These are phyloP conservation scores for Salpingus planirostris DNA, from an alignment of 2,888 invertebrate genomes.

Conservation along the genomic window DNA sequence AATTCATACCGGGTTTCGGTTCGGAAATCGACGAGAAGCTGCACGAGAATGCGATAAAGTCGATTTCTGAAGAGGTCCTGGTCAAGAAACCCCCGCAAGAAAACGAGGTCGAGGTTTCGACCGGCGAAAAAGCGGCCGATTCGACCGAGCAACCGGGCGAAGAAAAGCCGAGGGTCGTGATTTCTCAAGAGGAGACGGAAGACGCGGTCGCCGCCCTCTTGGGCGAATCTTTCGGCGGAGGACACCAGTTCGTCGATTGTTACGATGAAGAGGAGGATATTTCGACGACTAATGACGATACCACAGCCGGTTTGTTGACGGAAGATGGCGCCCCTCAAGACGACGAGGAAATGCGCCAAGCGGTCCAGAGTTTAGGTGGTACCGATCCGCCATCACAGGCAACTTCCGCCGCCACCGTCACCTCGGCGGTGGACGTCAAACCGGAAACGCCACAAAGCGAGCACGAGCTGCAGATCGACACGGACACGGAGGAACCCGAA, in stretches of 20 bases:
- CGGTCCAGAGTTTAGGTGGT: slow-evolving; percentile 67
- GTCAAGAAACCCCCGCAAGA: slow-evolving; percentile 37
- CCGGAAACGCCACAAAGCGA: slow-evolving; percentile 81
- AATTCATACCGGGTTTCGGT: slow-evolving; percentile 59
- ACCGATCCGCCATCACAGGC: too few relatives aligned
- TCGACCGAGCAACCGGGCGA: slow-evolving; percentile 42
- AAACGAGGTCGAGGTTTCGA: slow-evolving; percentile 8
- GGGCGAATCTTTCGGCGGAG: slow-evolving; percentile 75
- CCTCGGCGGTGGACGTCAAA: slow-evolving; percentile 62
- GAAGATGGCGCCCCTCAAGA: slow-evolving; percentile 67
- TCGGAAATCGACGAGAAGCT: slow-evolving; percentile 57
- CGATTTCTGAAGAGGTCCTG: slow-evolving; percentile 67
- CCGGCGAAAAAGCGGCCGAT: slow-evolving; percentile 3
- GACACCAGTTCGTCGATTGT: slow-evolving; percentile 46
- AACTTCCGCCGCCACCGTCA: too few relatives aligned
- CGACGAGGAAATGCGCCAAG: slow-evolving; percentile 76
- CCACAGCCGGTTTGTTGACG: slow-evolving; percentile 50
- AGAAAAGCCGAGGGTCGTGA: slow-evolving; percentile 72
- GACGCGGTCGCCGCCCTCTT: slow-evolving; percentile 83
- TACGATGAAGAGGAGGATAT: slow-evolving; percentile 45
- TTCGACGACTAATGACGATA: slow-evolving; percentile 44
- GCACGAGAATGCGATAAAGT: slow-evolving; percentile 74
- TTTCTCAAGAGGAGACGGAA: slow-evolving; percentile 88
- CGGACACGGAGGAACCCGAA: slow-evolving; percentile 71
- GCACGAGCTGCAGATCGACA: slow-evolving; percentile 74